Percentiles rank a stretch among this genome's conserved stretches.
phyloP scores from a whole-genome alignment of 1,140 invertebrate species.

The Drosophila funebris region DNA sequence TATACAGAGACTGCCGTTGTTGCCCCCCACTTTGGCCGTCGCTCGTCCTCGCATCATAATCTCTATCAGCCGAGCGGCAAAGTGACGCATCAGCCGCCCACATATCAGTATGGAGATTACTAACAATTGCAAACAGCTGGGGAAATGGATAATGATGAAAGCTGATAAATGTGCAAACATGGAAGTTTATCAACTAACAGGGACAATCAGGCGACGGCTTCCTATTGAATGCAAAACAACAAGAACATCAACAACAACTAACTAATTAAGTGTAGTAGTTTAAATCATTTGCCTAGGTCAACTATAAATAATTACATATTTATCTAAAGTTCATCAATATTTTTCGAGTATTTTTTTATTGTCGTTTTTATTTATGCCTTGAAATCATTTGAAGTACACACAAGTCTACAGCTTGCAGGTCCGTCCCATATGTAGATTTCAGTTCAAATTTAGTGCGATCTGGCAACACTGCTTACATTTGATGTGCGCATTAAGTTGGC shows the following conservation, averaged over 20 bases:
- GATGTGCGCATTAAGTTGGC: neutral
- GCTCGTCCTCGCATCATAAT: constrained; percentile 85
- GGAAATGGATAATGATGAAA: too few species aligned
- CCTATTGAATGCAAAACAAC: neutral
- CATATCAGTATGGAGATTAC: constrained; percentile 76
- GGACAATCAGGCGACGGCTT: neutral
- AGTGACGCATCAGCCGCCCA: constrained; percentile 60
- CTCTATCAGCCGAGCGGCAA: constrained; percentile 80
- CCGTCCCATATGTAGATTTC: constrained; percentile 10
- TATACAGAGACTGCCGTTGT: constrained; percentile 59
- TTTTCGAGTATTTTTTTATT: neutral
- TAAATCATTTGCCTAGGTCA: constrained; percentile 26
- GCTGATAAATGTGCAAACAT: neutral
- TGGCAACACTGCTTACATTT: neutral
- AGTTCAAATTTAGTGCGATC: neutral
- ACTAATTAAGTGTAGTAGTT: constrained; percentile 43
- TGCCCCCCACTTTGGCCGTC: constrained; percentile 65
- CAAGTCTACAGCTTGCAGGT: constrained; percentile 10
- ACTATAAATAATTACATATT: constrained; percentile 30
- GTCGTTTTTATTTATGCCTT: constrained; percentile 23
- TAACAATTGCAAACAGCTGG: constrained; percentile 36
- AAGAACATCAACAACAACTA: neutral
- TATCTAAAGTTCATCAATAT: constrained; percentile 8
- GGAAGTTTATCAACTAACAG: neutral
- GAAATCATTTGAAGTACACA: neutral